These are phyloP conservation scores for Cosmorhoe ocellata DNA, from an alignment of 2,888 invertebrate genomes.

Conservation along the genomic window DNA sequence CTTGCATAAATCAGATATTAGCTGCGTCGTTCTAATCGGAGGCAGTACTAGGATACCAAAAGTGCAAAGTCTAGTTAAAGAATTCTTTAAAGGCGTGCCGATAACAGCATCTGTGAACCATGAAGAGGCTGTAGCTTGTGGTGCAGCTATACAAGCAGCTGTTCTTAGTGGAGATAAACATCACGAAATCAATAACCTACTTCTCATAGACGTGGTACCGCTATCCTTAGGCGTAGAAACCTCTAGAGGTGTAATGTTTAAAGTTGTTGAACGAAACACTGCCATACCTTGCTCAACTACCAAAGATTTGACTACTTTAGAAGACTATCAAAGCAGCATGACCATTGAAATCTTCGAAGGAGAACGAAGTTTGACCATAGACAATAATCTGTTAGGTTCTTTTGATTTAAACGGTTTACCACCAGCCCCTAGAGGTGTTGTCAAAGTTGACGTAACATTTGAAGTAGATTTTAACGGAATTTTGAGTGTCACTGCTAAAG, in stretches of 20 bases:
- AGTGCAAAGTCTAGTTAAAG: slow-evolving; percentile 49
- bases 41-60: slow-evolving; percentile 68
- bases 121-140: slow-evolving; percentile 65
- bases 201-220: slow-evolving; percentile 62
- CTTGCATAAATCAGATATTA: slow-evolving; percentile 50
- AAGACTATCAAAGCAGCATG: slow-evolving; percentile 63
- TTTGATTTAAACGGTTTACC: slow-evolving; percentile 61
- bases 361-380: slow-evolving; percentile 58
- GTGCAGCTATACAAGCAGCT: slow-evolving; percentile 68
- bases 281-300: slow-evolving; percentile 58
- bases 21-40: slow-evolving; percentile 58
- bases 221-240: slow-evolving; percentile 65
- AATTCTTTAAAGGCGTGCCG: slow-evolving; percentile 51
- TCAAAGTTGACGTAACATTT: slow-evolving; percentile 64
- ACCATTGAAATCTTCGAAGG: slow-evolving; percentile 69
- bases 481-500: slow-evolving; percentile 57
- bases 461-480: slow-evolving; percentile 58
- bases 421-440: slow-evolving; percentile 60
- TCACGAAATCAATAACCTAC: slow-evolving; percentile 46
- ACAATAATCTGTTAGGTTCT: slow-evolving; percentile 62
- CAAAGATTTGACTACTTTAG: slow-evolving; percentile 61
- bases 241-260: slow-evolving; percentile 62
- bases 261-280: slow-evolving; percentile 61
- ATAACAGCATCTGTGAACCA: slow-evolving; percentile 57
- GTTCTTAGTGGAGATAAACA: slow-evolving; percentile 49